These are phyloP conservation scores for Holotrichia oblita DNA, from an alignment of 1,140 invertebrate genomes.

Conservation along the genomic window DNA sequence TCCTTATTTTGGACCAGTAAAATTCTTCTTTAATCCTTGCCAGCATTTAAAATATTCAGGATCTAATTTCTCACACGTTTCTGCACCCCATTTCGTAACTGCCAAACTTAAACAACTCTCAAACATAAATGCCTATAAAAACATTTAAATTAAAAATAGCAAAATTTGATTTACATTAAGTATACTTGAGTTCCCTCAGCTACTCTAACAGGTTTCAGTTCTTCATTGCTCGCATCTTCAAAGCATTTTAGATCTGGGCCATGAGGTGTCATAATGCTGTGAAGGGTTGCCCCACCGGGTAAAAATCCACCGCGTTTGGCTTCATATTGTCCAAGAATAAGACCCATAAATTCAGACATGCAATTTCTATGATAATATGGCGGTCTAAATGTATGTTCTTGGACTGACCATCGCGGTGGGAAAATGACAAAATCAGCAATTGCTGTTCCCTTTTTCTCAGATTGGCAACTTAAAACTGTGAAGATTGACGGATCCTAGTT, in stretches of 20 bases:
- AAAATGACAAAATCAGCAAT: constrained; percentile 99
- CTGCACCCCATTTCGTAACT: constrained; percentile 91
- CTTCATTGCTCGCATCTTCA: constrained; percentile 77
- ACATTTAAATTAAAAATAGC: constrained; percentile 41
- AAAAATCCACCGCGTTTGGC: constrained; percentile 93
- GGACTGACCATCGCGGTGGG: constrained; percentile 96
- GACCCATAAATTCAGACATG: constrained; percentile 99
- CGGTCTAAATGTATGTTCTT: constrained; percentile 95
- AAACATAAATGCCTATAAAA: constrained; percentile 95
- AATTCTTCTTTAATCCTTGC: constrained; percentile 85
- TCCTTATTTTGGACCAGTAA: constrained; percentile 59
- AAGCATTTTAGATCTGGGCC: constrained; percentile 94
- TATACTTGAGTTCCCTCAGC: constrained; percentile 92
- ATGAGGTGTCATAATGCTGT: constrained; percentile 98
- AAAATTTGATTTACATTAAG: constrained; percentile 17
- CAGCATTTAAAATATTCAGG: constrained; percentile 92
- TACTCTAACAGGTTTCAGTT: constrained; percentile 80
- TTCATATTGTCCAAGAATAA: constrained; percentile 94
- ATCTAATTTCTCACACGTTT: constrained; percentile 85
- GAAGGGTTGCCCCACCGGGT: constrained; percentile 87
- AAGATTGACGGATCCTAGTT: constrained; percentile 96
- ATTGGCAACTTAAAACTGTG: constrained; percentile 96
- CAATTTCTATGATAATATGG: constrained; percentile 99
- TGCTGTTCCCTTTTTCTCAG: constrained; percentile 86
- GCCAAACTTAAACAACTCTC: constrained; percentile 91